A percentile compares a stretch with the other conserved stretches of the same genome.
phyloP scores from a whole-genome alignment of 1,140 invertebrate species.

The Danaus melanippus region DNA sequence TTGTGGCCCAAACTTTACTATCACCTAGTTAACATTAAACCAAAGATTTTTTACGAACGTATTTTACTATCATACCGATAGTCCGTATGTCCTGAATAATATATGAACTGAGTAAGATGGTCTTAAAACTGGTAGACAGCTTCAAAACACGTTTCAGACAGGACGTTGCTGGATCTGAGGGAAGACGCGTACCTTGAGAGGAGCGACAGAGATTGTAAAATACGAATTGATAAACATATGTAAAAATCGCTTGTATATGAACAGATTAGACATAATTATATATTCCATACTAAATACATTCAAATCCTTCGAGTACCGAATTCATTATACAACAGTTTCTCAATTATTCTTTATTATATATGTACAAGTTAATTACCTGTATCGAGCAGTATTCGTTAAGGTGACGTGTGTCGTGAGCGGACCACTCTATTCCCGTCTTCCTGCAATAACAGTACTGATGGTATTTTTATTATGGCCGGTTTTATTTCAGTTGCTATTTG shows the following conservation, averaged over 20 bases:
- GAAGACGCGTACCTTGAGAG: constrained; percentile 25
- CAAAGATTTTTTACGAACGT: too few species aligned
- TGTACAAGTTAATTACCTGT: too few species aligned
- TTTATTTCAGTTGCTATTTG: constrained; percentile 70
- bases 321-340: too few species aligned
- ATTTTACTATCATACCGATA: too few species aligned
- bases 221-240: neutral
- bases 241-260: neutral
- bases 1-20: too few species aligned
- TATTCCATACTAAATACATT: constrained; percentile 7
- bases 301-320: too few species aligned
- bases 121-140: too few species aligned
- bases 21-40: too few species aligned
- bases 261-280: neutral
- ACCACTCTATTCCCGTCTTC: constrained; percentile 45
- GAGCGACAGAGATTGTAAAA: constrained; percentile 9
- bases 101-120: too few species aligned
- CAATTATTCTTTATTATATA: too few species aligned
- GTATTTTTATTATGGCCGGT: constrained; percentile 67
- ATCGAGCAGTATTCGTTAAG: neutral
- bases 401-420: constrained; percentile 26
- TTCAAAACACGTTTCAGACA: constrained; percentile 5
- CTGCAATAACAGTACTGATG: constrained; percentile 65
- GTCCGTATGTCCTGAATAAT: too few species aligned
- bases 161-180: constrained; percentile 25